Evolutionary conservation across 1,140 invertebrate genomes (phyloP).

Genomic region (Oryzaephilus surinamensis): DNA sequence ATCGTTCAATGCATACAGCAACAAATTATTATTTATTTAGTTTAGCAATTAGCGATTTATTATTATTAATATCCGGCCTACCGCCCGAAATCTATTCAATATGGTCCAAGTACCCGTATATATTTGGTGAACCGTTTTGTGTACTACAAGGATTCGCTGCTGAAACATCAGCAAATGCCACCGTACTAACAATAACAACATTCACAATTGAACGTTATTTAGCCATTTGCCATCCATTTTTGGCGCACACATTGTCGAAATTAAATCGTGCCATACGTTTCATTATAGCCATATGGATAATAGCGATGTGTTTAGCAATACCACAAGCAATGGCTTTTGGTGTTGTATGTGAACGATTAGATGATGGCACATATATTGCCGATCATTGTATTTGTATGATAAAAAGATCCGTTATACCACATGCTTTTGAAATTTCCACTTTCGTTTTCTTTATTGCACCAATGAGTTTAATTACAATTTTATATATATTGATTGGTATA

Average conservation of each 20-base stretch:
- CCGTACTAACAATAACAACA: conserved; percentile 83
- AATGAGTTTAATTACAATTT: conserved; percentile 60
- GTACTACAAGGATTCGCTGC: conserved; percentile 70
- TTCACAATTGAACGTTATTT: conserved; percentile 94
- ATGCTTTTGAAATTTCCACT: conserved; percentile 61
- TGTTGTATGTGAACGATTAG: conserved; percentile 42
- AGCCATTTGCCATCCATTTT: conserved; percentile 86
- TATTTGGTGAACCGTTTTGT: conserved; percentile 79
- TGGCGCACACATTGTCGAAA: conserved; percentile 77
- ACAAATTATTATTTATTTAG: conserved; percentile 75
- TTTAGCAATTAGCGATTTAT: conserved; percentile 65
- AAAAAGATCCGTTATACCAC: conserved; percentile 40
- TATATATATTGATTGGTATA: conserved; percentile 61
- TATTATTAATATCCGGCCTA: conserved; percentile 53
- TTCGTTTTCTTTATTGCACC: conserved; percentile 69
- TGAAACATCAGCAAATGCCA: conserved; percentile 88
- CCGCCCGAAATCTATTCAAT: conserved; percentile 58
- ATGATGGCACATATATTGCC: conserved; percentile 44
- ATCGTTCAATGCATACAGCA: conserved; percentile 63
- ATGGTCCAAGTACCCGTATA: conserved; percentile 65
- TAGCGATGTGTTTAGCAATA: conserved; percentile 63
- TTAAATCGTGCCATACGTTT: conserved; percentile 59
- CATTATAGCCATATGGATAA: conserved; percentile 58
- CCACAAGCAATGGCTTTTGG: conserved; percentile 71
- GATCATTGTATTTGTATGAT: conserved; percentile 30